A percentile compares a stretch with the other conserved stretches of the same genome.
These are phyloP conservation scores for Grantiella picta DNA, from an alignment of 2,113 vertebrate genomes.

Conservation along the genomic window DNA sequence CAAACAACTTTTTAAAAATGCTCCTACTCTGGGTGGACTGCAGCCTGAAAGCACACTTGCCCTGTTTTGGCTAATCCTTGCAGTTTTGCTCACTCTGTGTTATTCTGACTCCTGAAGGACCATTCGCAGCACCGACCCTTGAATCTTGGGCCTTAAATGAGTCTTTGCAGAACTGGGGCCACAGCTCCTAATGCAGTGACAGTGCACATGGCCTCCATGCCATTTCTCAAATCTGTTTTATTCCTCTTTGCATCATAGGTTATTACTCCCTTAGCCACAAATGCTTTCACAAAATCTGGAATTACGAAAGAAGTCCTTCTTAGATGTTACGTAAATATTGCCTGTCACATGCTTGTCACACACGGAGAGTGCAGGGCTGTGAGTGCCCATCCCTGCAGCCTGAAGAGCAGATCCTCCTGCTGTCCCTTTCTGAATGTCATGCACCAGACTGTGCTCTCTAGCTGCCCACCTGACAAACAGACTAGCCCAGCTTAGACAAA, in stretches of 20 bases:
- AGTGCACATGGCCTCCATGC: accelerated
- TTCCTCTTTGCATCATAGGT: not conserved
- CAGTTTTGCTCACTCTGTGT: not conserved
- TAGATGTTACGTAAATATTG: accelerated
- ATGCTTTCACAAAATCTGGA: not conserved
- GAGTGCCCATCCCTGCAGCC: not conserved
- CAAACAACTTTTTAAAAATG: not conserved
- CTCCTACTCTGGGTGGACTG: not conserved
- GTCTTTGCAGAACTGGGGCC: not conserved
- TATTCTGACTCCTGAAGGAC: not conserved
- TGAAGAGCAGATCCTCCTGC: not conserved
- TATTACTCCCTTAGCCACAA: not conserved
- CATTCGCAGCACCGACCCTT: not conserved
- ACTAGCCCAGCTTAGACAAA: not conserved
- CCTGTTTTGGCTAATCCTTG: not conserved
- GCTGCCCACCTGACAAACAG: not conserved
- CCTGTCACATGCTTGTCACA: not conserved
- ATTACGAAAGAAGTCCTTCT: not conserved
- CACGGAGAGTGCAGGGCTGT: not conserved
- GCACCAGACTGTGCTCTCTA: not conserved
- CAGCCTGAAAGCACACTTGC: not conserved
- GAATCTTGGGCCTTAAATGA: no score
- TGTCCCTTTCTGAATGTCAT: not conserved
- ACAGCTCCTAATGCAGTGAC: not conserved
- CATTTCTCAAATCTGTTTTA: not conserved